phyloP scores from a whole-genome alignment of 2,797 vertebrate genomes.

The Helicolenus hilgendorfi region DNA sequence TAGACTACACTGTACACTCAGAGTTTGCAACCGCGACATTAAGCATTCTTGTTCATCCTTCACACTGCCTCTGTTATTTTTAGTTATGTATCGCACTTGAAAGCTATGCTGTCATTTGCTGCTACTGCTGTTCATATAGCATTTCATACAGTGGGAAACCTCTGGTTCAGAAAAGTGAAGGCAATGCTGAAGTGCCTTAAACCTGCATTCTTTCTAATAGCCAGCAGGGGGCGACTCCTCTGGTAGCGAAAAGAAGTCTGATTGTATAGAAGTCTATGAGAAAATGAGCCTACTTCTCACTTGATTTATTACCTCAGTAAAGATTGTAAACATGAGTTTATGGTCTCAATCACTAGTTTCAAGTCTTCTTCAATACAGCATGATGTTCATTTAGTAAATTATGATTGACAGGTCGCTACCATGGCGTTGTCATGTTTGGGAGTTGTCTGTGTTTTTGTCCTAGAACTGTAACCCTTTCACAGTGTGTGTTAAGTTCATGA shows the following conservation, averaged over 20 bases:
- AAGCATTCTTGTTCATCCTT: background rate
- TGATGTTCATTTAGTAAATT: background rate
- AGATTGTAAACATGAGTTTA: background rate
- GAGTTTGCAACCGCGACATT: background rate
- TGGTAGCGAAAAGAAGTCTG: background rate
- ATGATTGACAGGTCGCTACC: background rate
- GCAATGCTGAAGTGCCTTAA: background rate
- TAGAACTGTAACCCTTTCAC: background rate
- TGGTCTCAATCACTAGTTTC: background rate
- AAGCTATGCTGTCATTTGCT: background rate
- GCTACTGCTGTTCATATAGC: no score
- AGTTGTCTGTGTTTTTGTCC: background rate
- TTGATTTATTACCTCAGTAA: background rate
- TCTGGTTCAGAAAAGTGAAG: accelerated
- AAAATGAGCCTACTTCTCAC: background rate
- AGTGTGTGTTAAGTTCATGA: background rate
- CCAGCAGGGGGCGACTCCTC: background rate
- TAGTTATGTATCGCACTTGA: background rate
- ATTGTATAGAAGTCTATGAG: background rate
- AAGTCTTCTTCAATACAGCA: background rate
- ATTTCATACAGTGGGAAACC: background rate
- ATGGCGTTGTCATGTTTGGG: background rate
- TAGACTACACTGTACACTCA: background rate
- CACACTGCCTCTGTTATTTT: background rate
- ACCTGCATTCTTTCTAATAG: background rate